Conservation (phyloP, 2,888 invertebrate species). For the Hesperia comma region DNA sequence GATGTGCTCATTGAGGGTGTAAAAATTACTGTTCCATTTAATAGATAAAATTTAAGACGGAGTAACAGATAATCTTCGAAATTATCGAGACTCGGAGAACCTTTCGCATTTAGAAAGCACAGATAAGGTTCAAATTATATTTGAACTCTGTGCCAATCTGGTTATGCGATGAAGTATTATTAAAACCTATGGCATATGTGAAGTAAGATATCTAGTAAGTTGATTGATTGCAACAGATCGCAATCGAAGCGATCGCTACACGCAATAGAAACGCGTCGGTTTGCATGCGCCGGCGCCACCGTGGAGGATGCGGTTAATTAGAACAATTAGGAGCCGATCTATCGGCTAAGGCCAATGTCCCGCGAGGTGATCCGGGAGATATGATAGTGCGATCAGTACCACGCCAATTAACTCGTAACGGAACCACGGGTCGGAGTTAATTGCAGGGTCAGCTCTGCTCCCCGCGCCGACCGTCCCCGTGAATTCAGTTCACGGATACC, state of each 20-base stretch:
- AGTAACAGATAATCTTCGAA: no score
- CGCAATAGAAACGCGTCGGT: conserved; percentile 14
- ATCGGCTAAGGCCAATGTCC: conserved; percentile 33
- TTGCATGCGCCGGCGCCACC: conserved; percentile 33
- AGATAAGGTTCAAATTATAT: background rate
- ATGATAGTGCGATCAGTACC: conserved; percentile 34
- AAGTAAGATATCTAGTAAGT: background rate
- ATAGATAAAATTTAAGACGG: no score
- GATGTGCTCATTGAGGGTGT: background rate
- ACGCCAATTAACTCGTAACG: conserved; percentile 37
- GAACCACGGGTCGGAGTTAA: conserved; percentile 35
- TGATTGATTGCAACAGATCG: background rate
- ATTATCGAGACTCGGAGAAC: no score
- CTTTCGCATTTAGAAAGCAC: no score
- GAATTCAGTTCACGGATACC: conserved; percentile 19
- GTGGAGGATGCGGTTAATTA: conserved; percentile 72
- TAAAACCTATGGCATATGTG: background rate
- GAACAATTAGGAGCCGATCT: conserved; percentile 71
- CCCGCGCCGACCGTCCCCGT: conserved; percentile 15
- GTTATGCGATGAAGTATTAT: background rate
- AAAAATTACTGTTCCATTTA: background rate
- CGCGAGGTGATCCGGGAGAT: conserved; percentile 30
- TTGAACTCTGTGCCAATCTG: background rate
- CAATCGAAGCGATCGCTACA: conserved; percentile 2
- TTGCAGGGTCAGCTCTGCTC: conserved; percentile 24